Conservation (phyloP, 2,797 vertebrate species). For the Leptodactylus fallax region DNA sequence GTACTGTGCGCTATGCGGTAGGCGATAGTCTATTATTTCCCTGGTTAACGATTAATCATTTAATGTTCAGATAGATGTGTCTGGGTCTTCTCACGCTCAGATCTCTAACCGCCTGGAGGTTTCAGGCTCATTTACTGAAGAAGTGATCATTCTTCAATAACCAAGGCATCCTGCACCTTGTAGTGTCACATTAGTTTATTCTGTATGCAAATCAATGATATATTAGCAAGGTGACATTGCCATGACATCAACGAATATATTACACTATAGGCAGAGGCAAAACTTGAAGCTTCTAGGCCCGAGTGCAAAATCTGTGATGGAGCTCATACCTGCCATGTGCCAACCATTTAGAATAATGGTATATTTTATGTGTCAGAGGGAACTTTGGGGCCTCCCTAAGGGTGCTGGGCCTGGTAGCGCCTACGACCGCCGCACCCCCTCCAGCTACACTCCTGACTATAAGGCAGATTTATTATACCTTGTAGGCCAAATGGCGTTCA, state of each 20-base stretch:
- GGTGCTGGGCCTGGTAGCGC: too few species aligned
- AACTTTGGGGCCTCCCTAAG: too few species aligned
- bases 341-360: too few species aligned
- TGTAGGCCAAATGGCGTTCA: too few species aligned
- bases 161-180: neutral
- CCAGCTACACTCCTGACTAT: too few species aligned
- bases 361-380: too few species aligned
- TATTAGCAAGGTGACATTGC: neutral
- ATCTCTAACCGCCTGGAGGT: neutral
- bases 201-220: neutral
- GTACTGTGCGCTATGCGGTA: slow-evolving; percentile 20
- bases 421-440: too few species aligned
- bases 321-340: too few species aligned
- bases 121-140: neutral
- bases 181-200: neutral
- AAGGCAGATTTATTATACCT: too few species aligned
- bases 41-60: slow-evolving; percentile 26
- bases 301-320: too few species aligned
- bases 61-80: slow-evolving; percentile 10
- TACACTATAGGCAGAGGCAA: too few species aligned
- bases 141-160: neutral
- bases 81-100: neutral
- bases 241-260: neutral
- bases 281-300: too few species aligned
- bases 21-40: neutral